These are phyloP conservation scores for Marmota flaviventris DNA, from an alignment of 2,113 vertebrate genomes.

Conservation along the genomic window DNA sequence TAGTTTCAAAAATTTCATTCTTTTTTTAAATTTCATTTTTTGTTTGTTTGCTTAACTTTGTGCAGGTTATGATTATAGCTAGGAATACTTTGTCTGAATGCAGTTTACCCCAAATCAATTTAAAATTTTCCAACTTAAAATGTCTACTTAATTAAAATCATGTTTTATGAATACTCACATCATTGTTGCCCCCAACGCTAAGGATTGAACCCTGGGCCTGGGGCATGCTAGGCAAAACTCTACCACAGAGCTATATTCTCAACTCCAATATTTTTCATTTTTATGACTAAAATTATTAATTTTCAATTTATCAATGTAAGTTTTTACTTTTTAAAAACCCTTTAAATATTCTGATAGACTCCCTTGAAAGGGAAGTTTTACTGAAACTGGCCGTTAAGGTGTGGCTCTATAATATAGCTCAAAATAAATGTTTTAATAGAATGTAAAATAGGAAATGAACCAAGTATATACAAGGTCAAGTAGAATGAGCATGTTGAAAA, in stretches of 20 bases:
- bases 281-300: slow-evolving; percentile 4
- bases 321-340: neutral
- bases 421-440: slow-evolving; percentile 55
- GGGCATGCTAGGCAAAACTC: no score
- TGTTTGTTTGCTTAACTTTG: neutral
- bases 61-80: neutral
- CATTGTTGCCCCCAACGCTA: no score
- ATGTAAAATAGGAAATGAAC: slow-evolving; percentile 25
- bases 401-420: neutral
- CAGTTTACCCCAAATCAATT: slow-evolving; percentile 17
- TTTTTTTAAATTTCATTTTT: neutral
- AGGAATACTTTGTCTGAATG: neutral
- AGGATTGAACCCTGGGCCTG: no score
- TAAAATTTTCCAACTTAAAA: slow-evolving; percentile 36
- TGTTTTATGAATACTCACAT: neutral
- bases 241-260: no score
- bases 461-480: neutral
- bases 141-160: slow-evolving; percentile 45
- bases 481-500: slow-evolving; percentile 42
- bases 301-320: neutral
- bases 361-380: slow-evolving; percentile 13
- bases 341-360: slow-evolving; percentile 45
- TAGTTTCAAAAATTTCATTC: neutral
- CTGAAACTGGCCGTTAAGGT: slow-evolving; percentile 14
- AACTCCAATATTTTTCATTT: neutral